phyloP scores from a whole-genome alignment of 2,113 vertebrate species.

The Lamprotornis superbus region DNA sequence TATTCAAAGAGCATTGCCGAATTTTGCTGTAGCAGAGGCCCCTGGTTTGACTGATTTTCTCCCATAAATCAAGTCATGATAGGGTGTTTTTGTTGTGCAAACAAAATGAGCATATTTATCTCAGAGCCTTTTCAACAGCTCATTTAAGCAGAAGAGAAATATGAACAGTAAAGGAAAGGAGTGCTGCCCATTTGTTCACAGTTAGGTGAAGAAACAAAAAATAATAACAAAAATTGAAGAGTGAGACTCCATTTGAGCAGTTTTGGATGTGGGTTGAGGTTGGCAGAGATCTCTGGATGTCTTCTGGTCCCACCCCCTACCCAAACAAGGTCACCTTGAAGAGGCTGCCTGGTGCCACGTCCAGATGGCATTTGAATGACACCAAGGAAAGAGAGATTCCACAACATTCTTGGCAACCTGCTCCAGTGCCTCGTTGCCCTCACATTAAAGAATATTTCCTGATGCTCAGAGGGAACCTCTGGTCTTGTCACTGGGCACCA shows the following conservation, averaged over 20 bases:
- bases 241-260: neutral
- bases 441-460: neutral
- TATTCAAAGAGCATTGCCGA: neutral
- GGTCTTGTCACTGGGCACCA: neutral
- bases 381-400: neutral
- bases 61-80: neutral
- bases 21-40: neutral
- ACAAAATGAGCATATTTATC: neutral
- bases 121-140: neutral
- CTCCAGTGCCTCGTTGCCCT: neutral
- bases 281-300: neutral
- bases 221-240: neutral
- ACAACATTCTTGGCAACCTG: neutral
- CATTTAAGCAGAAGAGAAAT: slow-evolving; percentile 1
- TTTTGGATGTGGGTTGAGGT: neutral
- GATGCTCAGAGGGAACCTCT: neutral
- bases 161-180: neutral
- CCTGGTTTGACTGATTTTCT: neutral
- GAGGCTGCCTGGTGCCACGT: neutral
- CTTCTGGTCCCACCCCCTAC: neutral
- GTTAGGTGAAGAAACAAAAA: neutral
- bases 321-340: neutral
- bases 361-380: neutral
- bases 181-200: neutral
- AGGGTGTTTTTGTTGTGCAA: neutral